Base-by-base conservation (phyloP, 1,140 invertebrate genomes). In the Drosophila ananassae region DNA sequence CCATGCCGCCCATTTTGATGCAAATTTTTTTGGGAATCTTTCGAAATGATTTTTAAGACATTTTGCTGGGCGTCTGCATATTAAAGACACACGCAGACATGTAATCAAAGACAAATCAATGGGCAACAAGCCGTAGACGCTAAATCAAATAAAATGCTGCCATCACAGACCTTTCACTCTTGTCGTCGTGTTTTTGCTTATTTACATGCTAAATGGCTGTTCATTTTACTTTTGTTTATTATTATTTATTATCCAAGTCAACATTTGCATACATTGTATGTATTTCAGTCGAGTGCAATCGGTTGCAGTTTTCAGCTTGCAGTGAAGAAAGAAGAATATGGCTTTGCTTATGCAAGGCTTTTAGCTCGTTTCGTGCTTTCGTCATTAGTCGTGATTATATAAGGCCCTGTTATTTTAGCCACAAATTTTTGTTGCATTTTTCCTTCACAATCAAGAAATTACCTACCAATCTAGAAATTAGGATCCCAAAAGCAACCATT, bases 121-220 rank as follows among this genome's bases (percentile, higher is more conserved):
- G 72, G 61, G 53, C 77, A 50, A 67, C 77, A 85, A 73, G 71
- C 44, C 17, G 39, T 32, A 34, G 61, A 46, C 44, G 51, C 32
- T 53, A 62, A 66, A 67, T 69, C 50, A 51, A 54, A 62, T 47
- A 55, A 21, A 34, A 37, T n/a, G 17, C 59, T 30, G 37, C 37
- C 9, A 3, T 41, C 37, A 34, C 34, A 37, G n/a, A 52, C 82
- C 82, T 78, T 85, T 85, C 82, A 85, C 82, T 85, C 82, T 75
- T 64, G 37, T 37, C 37, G 13, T 4, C 10, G 52, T n/a, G 32
- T 54, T 48, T 67, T 74, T 32, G 61, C 30, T 72, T 78, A 87
- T 85, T 85, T 71, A 57, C 61, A 82, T 82, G 82, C 78, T 87
- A 85, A 84, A 87, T 64, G 73, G 51, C 17, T 64, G 47, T 77